phyloP scores from a whole-genome alignment of 64 coral and sea anemone genomes.

The Pocillopora verrucosa region DNA sequence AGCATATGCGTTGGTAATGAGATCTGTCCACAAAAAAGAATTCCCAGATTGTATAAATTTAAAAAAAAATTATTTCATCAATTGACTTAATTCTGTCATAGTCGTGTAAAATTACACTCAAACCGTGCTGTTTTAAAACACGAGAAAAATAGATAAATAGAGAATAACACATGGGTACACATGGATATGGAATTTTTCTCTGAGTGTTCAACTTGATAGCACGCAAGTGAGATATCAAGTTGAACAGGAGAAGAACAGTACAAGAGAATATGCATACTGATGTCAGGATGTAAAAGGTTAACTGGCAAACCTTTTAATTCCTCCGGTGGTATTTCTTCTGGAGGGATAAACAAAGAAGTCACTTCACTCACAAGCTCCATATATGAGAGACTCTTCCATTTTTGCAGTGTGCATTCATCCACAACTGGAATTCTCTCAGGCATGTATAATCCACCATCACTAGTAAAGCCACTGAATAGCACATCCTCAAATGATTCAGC shows the following conservation, averaged over 20 bases:
- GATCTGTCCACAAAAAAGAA: slow-evolving; percentile 35
- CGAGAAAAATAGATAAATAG: no score
- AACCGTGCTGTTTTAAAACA: no score
- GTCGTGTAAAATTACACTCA: no score
- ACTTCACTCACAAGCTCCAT: slow-evolving; percentile 72
- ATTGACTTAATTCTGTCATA: no score
- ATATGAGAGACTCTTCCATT: slow-evolving; percentile 76
- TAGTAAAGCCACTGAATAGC: slow-evolving; percentile 61
- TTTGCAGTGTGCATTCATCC: slow-evolving; percentile 34
- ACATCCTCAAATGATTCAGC: slow-evolving; percentile 75
- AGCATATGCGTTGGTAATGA: slow-evolving; percentile 52
- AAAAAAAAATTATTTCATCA: no score
- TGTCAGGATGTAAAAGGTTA: neutral
- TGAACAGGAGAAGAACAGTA: no score
- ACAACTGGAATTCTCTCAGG: slow-evolving; percentile 74
- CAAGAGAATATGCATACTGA: no score
- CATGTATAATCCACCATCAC: slow-evolving; percentile 91
- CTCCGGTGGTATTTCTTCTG: slow-evolving; percentile 62
- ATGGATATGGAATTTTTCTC: no score
- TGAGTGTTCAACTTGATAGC: no score
- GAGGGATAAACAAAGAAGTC: slow-evolving; percentile 71
- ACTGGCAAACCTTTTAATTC: slow-evolving; percentile 67
- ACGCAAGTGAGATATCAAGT: no score
- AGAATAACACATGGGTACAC: no score
- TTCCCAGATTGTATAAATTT: no score